Conservation (phyloP, 2,888 invertebrate species). For the Rotaria magnacalcarata region DNA sequence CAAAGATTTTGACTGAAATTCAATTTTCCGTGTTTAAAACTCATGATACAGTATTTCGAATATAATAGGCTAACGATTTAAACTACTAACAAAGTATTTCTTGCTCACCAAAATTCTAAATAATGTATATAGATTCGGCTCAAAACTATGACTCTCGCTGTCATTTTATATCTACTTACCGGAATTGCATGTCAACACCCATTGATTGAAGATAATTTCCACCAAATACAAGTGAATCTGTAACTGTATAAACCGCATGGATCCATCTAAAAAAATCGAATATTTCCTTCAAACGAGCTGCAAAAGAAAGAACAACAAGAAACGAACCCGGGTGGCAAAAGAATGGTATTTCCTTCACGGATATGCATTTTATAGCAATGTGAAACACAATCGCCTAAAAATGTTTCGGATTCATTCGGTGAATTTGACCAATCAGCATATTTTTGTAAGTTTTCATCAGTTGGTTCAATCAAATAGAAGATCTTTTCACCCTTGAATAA, state of each 20-base stretch:
- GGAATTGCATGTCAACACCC: slow-evolving; percentile 87
- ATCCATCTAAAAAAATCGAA: slow-evolving; percentile 69
- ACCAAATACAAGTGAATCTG: slow-evolving; percentile 91
- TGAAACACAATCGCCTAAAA: slow-evolving; percentile 94
- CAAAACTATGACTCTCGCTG: too few relatives aligned
- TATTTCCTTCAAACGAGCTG: background rate
- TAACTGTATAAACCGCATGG: slow-evolving; percentile 92
- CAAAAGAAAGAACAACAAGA: background rate
- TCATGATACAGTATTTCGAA: too few relatives aligned
- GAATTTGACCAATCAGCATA: slow-evolving; percentile 65
- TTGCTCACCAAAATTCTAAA: too few relatives aligned
- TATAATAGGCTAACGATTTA: too few relatives aligned
- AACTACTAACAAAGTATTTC: too few relatives aligned
- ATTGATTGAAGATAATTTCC: slow-evolving; percentile 94
- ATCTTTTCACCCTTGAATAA: slow-evolving; percentile 77
- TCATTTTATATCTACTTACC: slow-evolving; percentile 66
- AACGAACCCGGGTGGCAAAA: slow-evolving; percentile 36
- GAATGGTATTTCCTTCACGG: slow-evolving; percentile 37
- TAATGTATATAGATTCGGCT: too few relatives aligned
- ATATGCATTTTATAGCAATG: slow-evolving; percentile 64
- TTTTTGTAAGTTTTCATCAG: slow-evolving; percentile 62
- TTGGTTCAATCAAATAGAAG: slow-evolving; percentile 75
- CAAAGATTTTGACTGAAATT: too few relatives aligned
- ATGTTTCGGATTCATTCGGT: slow-evolving; percentile 71
- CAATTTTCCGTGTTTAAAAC: too few relatives aligned